phyloP scores from a whole-genome alignment of 2,797 vertebrate genomes.

The Paramormyrops hopkinsi region DNA sequence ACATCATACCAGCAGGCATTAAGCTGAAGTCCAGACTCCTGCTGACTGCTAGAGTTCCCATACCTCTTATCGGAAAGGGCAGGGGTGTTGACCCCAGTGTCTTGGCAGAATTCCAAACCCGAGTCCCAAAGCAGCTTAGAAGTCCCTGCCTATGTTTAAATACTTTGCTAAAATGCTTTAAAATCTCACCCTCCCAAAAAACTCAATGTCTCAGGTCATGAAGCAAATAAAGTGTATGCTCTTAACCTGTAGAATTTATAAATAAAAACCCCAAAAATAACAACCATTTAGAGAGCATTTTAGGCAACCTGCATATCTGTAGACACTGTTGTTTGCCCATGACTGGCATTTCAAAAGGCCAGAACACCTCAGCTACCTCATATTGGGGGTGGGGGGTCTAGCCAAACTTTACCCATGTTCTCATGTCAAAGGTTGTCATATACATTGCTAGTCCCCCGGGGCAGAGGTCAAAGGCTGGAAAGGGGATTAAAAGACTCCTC shows the following conservation, averaged over 20 bases:
- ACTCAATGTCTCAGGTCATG: neutral
- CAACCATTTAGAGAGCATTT: neutral
- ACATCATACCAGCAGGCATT: neutral
- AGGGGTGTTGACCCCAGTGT: neutral
- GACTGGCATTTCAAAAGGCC: slow-evolving; percentile 8
- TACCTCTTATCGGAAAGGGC: slow-evolving; percentile 9
- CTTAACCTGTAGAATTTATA: neutral
- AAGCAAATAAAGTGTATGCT: neutral
- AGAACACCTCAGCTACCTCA: neutral
- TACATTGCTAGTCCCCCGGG: neutral
- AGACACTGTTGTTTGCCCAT: neutral
- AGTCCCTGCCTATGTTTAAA: neutral
- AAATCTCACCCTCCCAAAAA: neutral
- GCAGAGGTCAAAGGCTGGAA: neutral
- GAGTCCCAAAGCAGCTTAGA: neutral
- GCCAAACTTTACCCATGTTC: neutral
- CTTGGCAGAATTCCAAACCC: slow-evolving; percentile 10
- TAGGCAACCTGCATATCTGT: neutral
- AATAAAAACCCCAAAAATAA: neutral
- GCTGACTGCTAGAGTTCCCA: slow-evolving; percentile 12
- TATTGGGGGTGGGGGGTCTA: neutral
- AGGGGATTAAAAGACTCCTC: neutral
- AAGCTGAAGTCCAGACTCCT: neutral
- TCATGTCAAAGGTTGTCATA: slow-evolving; percentile 3
- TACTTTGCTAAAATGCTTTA: neutral